These are phyloP conservation scores for Trissonchulus latispiculum DNA, from an alignment of 2,888 invertebrate genomes.

Conservation along the genomic window DNA sequence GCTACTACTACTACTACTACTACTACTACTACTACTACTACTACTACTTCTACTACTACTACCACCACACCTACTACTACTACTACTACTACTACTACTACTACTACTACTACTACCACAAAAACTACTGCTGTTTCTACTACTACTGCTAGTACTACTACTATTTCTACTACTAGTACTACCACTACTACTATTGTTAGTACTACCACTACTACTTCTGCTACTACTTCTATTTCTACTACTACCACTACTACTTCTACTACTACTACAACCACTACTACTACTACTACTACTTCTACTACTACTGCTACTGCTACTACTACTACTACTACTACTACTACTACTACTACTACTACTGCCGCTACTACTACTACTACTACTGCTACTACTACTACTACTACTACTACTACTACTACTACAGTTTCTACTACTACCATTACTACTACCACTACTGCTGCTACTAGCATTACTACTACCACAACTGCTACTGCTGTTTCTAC, in stretches of 20 bases:
- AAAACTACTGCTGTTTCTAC: neutral
- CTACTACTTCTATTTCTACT: neutral
- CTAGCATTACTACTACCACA: too few relatives aligned
- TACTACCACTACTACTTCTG: neutral
- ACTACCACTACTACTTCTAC: neutral
- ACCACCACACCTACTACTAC: neutral
- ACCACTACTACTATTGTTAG: neutral
- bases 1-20: conserved; percentile 1
- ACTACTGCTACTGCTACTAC: too few relatives aligned
- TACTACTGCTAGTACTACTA: neutral
- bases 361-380: too few relatives aligned
- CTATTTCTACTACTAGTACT: neutral
- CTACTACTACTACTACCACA: neutral
- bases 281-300: neutral
- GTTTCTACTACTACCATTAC: too few relatives aligned
- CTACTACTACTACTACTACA: too few relatives aligned
- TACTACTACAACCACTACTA: neutral
- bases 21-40: conserved; percentile 3
- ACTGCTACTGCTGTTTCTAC: too few relatives aligned
- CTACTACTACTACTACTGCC: too few relatives aligned
- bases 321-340: too few relatives aligned
- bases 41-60: conserved; percentile 1
- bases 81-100: conserved; percentile 4
- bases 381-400: too few relatives aligned
- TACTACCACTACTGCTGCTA: neutral